Evolutionary conservation across 2,113 vertebrate genomes (phyloP), one percentile per base, ranked within the genome.

Genomic region (Sylvietta virens): DNA sequence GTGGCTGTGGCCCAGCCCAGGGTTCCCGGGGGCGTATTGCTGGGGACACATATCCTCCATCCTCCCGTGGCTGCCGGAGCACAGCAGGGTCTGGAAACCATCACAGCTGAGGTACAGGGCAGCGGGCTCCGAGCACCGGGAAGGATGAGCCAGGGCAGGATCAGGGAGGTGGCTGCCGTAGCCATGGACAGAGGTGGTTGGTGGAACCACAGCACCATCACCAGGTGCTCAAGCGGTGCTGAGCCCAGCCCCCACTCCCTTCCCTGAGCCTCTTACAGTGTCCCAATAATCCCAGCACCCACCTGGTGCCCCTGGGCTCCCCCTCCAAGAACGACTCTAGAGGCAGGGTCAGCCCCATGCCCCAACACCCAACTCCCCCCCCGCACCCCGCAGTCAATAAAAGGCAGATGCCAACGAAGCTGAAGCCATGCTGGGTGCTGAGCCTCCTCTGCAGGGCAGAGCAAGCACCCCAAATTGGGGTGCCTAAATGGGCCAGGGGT

Each of bases 381-480:
- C 87, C 81, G n/a, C n/a, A n/a, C n/a, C n/a, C 30, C 10, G 39
- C 93, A 84, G 73, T 77, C 84, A 96, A 97, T 95, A 96, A 97
- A 97, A 70, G 90, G 95, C 87, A 93, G 73, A 94, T 94, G 90
- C 90, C 95, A 85, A 96, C 2, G 0, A 94, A 92, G 91, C 61
- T 8, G 14, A 65, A 93, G 80, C 83, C 3, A 60, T 30, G 47
- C 70, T 4, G 9, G 78, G 33, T 92, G 69, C 83, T n/a, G 72
- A 86, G 60, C 1, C 1, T 77, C 33, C 66, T 78, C 74, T 31
- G 1, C 0, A 4, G 44, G 33, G 15, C 45, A 71, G 33, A 71
- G 9, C 31, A n/a, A 65, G 18, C 45, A n/a, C 18, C 19, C 33
- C 61, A 39, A 37, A 9, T 0, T 6, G 6, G 45, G 27, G n/a